phyloP scores from a whole-genome alignment of 2,888 invertebrate species.

The Coleophora flavipennella region DNA sequence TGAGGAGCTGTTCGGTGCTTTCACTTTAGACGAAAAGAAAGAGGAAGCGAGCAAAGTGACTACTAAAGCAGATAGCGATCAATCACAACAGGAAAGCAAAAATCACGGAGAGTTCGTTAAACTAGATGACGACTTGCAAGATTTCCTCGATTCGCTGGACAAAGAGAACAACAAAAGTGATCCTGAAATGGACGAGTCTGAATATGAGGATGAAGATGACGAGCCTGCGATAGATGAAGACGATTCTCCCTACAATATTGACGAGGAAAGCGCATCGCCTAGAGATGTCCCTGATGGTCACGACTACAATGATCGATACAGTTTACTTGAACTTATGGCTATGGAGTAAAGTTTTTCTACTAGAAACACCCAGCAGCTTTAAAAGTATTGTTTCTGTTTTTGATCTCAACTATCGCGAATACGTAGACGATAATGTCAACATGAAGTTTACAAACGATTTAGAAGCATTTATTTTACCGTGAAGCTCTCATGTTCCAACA shows the following conservation, averaged over 20 bases:
- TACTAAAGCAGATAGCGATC: conserved; percentile 18
- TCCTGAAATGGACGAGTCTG: conserved; percentile 12
- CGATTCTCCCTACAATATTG: conserved; percentile 24
- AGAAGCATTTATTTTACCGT: conserved; percentile 39
- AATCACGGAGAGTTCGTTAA: conserved; percentile 36
- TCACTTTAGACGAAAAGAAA: conserved; percentile 35
- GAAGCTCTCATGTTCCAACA: conserved; percentile 2
- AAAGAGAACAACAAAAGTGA: conserved; percentile 20
- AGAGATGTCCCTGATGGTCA: conserved; percentile 19
- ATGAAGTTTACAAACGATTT: conserved; percentile 28
- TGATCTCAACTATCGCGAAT: conserved; percentile 22
- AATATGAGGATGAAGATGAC: conserved; percentile 24
- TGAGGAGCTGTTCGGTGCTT: conserved; percentile 41
- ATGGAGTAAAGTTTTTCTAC: conserved; percentile 48
- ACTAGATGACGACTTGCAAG: conserved; percentile 46
- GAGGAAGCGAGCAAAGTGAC: conserved; percentile 14
- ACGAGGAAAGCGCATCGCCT: conserved; percentile 20
- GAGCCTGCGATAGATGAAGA: conserved; percentile 20
- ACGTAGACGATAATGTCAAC: conserved; percentile 12
- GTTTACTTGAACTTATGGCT: conserved; percentile 57
- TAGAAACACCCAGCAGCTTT: conserved; percentile 31
- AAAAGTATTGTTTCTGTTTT: conserved; percentile 16
- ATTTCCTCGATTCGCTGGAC: conserved; percentile 43
- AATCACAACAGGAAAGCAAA: conserved; percentile 32
- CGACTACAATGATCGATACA: conserved; percentile 37